phyloP scores from a whole-genome alignment of 2,888 invertebrate genomes.

The Vanessa cardui region DNA sequence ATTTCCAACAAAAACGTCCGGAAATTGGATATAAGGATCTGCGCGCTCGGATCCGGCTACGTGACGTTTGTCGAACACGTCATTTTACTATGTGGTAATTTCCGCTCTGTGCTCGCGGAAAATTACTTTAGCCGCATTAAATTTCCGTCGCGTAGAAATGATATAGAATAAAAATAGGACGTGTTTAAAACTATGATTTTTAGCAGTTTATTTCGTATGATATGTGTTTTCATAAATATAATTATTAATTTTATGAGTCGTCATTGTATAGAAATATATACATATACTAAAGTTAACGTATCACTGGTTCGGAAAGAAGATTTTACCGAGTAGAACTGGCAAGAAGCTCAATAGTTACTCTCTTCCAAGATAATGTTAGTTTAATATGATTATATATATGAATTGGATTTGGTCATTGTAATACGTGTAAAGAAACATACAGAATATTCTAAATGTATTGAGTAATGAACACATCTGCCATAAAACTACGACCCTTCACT shows the following conservation, averaged over 20 bases:
- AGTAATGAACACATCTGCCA: slow-evolving; percentile 22
- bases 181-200: slow-evolving; percentile 9
- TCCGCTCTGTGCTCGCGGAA: slow-evolving; percentile 79
- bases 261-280: too few relatives aligned
- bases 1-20: slow-evolving; percentile 80
- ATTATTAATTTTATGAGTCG: too few relatives aligned
- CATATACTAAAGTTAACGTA: too few relatives aligned
- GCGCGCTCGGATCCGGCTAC: slow-evolving; percentile 78
- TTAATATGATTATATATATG: too few relatives aligned
- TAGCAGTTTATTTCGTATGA: not conserved
- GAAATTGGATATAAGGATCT: slow-evolving; percentile 83
- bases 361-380: too few relatives aligned
- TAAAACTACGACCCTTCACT: slow-evolving; percentile 27
- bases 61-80: slow-evolving; percentile 83
- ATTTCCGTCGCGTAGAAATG: slow-evolving; percentile 77
- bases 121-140: slow-evolving; percentile 82
- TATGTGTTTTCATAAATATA: too few relatives aligned
- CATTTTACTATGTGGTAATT: slow-evolving; percentile 82
- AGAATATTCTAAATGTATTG: slow-evolving; percentile 18
- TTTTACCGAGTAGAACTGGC: too few relatives aligned
- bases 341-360: too few relatives aligned
- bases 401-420: too few relatives aligned
- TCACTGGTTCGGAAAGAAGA: too few relatives aligned
- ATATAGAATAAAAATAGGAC: slow-evolving; percentile 49
- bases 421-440: not conserved